Conservation (phyloP, 1,140 invertebrate genomes). For the Atta texana region DNA sequence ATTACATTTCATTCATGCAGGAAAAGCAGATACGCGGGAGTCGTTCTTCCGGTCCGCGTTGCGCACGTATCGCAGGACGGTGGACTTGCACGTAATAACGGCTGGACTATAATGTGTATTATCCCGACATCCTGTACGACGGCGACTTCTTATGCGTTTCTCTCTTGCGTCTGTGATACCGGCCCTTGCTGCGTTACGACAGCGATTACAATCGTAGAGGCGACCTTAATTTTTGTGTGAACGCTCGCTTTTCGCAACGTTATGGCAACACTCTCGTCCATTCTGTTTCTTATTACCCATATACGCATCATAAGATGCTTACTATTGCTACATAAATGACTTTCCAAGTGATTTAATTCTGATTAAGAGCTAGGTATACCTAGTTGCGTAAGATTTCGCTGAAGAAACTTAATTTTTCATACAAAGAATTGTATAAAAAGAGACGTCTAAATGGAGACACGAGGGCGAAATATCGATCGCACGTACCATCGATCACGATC, state of each 20-base stretch:
- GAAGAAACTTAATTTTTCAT: conserved; percentile 32
- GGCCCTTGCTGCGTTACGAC: conserved; percentile 61
- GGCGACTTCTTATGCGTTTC: conserved; percentile 64
- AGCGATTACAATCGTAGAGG: conserved; percentile 53
- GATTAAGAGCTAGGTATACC: neutral
- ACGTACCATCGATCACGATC: conserved; percentile 73
- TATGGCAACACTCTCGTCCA: conserved; percentile 20
- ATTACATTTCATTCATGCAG: conserved; percentile 78
- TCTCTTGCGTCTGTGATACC: conserved; percentile 55
- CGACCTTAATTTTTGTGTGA: conserved; percentile 47
- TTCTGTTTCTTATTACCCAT: neutral
- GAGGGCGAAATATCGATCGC: conserved; percentile 68
- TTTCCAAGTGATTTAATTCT: neutral
- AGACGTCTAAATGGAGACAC: neutral
- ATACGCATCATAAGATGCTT: neutral
- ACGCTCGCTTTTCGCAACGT: conserved; percentile 29
- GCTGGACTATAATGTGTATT: conserved; percentile 73
- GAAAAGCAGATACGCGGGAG: conserved; percentile 76
- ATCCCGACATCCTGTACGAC: conserved; percentile 71
- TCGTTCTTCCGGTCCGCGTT: conserved; percentile 72
- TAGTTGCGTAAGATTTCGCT: conserved; percentile 23
- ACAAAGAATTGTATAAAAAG: neutral
- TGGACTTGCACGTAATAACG: conserved; percentile 69
- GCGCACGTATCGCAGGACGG: conserved; percentile 58
- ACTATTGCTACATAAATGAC: neutral